phyloP scores from a whole-genome alignment of 2,797 vertebrate species.

The Alca torda region DNA sequence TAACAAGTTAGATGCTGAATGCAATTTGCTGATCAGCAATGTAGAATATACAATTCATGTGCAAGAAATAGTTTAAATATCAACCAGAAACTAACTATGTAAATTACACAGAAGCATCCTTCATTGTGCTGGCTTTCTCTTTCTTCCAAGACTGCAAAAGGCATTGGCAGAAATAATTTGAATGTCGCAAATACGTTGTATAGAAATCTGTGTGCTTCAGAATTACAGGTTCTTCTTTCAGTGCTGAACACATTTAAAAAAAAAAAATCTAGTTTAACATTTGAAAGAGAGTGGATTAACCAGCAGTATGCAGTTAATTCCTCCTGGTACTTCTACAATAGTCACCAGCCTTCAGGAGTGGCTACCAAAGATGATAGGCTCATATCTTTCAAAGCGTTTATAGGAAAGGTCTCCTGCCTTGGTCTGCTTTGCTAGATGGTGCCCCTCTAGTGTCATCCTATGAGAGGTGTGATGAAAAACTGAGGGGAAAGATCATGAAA shows the following conservation, averaged over 20 bases:
- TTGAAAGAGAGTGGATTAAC: not conserved
- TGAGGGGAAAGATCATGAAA: not conserved
- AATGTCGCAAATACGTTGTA: not conserved
- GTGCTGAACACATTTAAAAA: not conserved
- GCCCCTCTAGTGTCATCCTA: not conserved
- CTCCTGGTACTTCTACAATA: not conserved
- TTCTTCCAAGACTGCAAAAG: not conserved
- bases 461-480: not conserved
- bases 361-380: not conserved
- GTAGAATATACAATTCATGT: conserved; percentile 13
- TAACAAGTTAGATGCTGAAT: conserved; percentile 69
- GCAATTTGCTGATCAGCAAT: not conserved
- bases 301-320: not conserved
- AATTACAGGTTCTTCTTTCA: conserved; percentile 12
- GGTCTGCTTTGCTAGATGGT: not conserved
- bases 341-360: not conserved
- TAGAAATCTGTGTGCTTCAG: conserved; percentile 10
- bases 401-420: not conserved
- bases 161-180: conserved; percentile 21
- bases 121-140: conserved; percentile 30
- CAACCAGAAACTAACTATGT: conserved; percentile 28
- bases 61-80: conserved; percentile 62
- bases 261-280: not conserved
- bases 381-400: not conserved
- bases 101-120: conserved; percentile 39